Percentiles rank a stretch among this genome's conserved stretches.
Conservation (phyloP, 2,888 invertebrate genomes). For the Nezara viridula region DNA sequence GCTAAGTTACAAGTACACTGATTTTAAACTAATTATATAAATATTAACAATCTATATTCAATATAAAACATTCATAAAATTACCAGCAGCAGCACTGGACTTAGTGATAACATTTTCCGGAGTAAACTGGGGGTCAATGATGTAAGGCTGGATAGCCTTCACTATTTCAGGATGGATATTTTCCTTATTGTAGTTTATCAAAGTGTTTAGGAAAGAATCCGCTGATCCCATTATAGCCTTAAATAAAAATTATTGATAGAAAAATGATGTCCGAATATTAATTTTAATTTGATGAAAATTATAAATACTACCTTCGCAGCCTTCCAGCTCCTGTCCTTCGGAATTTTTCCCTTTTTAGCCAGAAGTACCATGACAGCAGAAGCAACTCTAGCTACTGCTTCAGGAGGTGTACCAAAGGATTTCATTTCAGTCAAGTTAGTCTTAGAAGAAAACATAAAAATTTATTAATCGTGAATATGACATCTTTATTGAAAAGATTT, state of each 20-base stretch:
- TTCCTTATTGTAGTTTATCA: slow-evolving; percentile 92
- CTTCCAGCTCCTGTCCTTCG: slow-evolving; percentile 94
- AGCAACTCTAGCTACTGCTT: slow-evolving; percentile 87
- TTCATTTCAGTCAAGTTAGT: slow-evolving; percentile 94
- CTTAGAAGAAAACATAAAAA: slow-evolving; percentile 66
- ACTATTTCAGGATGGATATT: slow-evolving; percentile 90
- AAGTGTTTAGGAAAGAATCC: slow-evolving; percentile 85
- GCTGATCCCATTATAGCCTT: slow-evolving; percentile 88
- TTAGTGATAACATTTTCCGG: slow-evolving; percentile 87
- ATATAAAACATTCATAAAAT: not conserved
- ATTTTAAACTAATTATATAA: too few species aligned
- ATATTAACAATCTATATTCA: too few species aligned
- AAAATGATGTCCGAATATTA: not conserved
- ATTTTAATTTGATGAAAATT: not conserved
- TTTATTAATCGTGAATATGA: not conserved
- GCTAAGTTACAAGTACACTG: too few species aligned
- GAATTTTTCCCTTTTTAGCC: slow-evolving; percentile 84
- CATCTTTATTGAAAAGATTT: not conserved
- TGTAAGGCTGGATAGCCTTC: slow-evolving; percentile 79
- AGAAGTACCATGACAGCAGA: slow-evolving; percentile 92
- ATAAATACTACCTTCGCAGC: slow-evolving; percentile 77
- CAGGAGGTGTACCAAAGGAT: slow-evolving; percentile 92
- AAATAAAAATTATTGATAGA: not conserved
- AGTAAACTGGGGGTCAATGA: slow-evolving; percentile 83
- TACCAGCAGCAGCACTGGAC: slow-evolving; percentile 87